Base-by-base conservation (phyloP, 92 coral and sea anemone genomes). In the Porites divaricata region DNA sequence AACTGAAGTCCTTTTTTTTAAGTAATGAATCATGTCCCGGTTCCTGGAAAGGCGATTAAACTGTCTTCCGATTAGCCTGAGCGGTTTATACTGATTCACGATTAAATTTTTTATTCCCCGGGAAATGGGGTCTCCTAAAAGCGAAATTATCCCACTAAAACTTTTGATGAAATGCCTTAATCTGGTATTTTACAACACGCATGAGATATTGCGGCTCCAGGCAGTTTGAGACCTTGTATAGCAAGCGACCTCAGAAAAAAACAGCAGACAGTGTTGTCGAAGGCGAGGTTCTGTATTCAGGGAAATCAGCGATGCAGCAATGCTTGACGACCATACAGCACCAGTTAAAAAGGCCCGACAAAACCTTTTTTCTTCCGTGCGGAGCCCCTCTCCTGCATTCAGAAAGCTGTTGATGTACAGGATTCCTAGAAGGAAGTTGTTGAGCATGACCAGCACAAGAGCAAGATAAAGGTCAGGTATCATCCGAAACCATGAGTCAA, bases 321-420 rank as follows among this genome's bases (percentile, higher is more conserved):
- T 0, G 22, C 8, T 70, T 9, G 56, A 10, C 20, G 75, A 4
- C 75, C 75, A 70, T 1, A 70, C 1, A 0, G 75, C 75, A 8
- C 75, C 75, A 12, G 57, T 14, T 24, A 48, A 4, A 2, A 71
- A 48, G 1, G 76, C 56, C 7, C 59, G 76, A 48, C 76, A 71
- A 71, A 51, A 70, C 74, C 74, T 41, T 20, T 13, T 70, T 19
- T 70, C 74, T 70, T 14, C 54, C 74, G 41, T 53, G 19, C 74
- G 16, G 12, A 70, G 54, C 6, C 74, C 74, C 19, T 70, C 74
- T 7, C 74, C 74, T 1, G 6, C 74, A 70, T 15, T 28, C 20
- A 28, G 49, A 13, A 70, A 41, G 41, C 54, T 70, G 54, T 41
- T 70, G 1, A 70, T 53, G 54, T 2, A 70, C 16, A 70, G 51